These are phyloP conservation scores for Piprites chloris DNA, from an alignment of 2,113 vertebrate species.

Conservation along the genomic window DNA sequence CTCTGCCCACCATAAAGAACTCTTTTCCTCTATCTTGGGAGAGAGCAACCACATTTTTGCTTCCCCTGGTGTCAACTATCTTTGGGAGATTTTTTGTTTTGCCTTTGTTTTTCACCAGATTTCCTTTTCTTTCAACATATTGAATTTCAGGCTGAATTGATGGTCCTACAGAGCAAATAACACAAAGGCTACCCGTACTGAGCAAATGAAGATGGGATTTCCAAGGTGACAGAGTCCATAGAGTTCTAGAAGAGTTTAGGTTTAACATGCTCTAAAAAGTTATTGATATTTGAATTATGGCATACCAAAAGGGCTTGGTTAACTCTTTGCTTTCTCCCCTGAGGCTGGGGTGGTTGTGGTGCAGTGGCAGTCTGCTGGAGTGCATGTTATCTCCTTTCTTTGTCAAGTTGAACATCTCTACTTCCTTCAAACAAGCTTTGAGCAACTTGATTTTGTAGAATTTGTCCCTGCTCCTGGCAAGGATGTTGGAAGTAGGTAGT, in stretches of 20 bases:
- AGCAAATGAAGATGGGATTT: not conserved
- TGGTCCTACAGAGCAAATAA: not conserved
- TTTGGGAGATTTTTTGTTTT: not conserved
- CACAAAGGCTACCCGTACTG: not conserved
- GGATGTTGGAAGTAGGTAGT: rapidly evolving
- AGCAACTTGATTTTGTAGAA: not conserved
- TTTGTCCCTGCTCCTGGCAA: not conserved
- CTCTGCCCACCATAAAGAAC: not conserved
- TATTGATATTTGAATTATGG: not conserved
- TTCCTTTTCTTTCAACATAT: not conserved
- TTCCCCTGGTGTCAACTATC: not conserved
- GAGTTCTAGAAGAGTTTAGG: not conserved
- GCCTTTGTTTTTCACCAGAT: not conserved
- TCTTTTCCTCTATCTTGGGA: not conserved
- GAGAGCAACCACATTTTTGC: not conserved
- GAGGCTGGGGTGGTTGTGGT: not conserved
- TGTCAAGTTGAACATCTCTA: not conserved
- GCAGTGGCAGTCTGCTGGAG: not conserved
- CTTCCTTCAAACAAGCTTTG: not conserved
- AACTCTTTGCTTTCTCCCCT: not conserved
- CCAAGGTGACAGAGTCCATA: not conserved
- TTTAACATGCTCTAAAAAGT: not conserved
- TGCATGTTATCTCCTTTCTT: not conserved
- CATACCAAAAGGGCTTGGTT: not conserved
- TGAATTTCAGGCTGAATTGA: not conserved